phyloP scores from a whole-genome alignment of 2,113 vertebrate species.

The Lontra canadensis region DNA sequence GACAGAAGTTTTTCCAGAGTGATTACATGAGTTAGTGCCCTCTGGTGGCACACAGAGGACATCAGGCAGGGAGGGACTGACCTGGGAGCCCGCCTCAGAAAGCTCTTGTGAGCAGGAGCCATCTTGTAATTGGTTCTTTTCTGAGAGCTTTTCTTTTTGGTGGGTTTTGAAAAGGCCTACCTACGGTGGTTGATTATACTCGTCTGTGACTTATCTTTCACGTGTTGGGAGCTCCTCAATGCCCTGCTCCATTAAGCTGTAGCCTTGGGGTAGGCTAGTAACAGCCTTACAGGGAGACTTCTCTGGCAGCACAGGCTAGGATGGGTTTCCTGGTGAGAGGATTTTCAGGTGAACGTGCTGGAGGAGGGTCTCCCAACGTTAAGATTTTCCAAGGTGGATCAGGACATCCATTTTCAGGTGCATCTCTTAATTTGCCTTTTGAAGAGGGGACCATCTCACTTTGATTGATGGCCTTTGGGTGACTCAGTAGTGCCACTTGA shows the following conservation, averaged over 20 bases:
- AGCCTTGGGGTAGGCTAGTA: background rate
- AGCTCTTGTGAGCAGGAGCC: background rate
- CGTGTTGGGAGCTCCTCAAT: background rate
- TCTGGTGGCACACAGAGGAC: constrained; percentile 59
- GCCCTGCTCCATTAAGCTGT: background rate
- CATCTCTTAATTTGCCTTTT: background rate
- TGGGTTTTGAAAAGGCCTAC: background rate
- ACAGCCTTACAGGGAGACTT: background rate
- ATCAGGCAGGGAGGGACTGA: background rate
- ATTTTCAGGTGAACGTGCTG: background rate
- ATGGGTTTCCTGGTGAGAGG: background rate
- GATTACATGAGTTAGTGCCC: constrained; percentile 54
- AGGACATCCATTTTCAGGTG: background rate
- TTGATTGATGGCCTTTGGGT: background rate
- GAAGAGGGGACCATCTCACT: background rate
- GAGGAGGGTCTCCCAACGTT: background rate
- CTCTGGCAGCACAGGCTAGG: background rate
- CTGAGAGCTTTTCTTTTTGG: background rate
- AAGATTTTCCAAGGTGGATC: background rate
- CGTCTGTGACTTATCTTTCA: background rate
- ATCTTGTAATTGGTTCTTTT: background rate
- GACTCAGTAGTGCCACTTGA: background rate
- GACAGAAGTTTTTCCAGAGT: background rate
- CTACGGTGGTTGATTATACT: background rate
- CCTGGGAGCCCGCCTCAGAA: background rate